Evolutionary conservation across 2,113 vertebrate genomes (phyloP).

Genomic region (Crotalus horridus): DNA sequence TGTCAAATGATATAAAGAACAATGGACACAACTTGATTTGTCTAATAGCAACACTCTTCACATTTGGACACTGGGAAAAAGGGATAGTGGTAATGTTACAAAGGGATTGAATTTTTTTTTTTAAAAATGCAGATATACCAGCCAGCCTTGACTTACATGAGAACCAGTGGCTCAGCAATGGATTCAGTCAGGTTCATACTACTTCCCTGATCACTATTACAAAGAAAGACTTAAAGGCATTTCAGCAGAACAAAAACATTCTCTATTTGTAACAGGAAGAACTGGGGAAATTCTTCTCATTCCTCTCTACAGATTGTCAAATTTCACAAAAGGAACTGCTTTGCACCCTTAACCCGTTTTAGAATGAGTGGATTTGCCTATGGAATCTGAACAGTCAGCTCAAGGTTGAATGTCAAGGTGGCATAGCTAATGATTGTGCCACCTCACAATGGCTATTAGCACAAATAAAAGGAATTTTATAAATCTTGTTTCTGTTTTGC

Average conservation of each 20-base stretch:
- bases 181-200: not conserved
- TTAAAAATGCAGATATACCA: not conserved
- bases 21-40: not conserved
- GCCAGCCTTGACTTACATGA: not conserved
- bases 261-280: no score
- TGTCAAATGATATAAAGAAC: not conserved
- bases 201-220: not conserved
- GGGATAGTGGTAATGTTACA: not conserved
- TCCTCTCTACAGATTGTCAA: not conserved
- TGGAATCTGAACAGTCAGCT: not conserved
- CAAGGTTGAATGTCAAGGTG: not conserved
- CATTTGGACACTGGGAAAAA: not conserved
- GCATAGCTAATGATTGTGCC: not conserved
- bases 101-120: not conserved
- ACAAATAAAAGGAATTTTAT: not conserved
- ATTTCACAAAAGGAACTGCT: not conserved
- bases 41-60: not conserved
- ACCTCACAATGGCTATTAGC: not conserved
- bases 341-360: not conserved
- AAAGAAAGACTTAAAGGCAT: slow-evolving; percentile 4
- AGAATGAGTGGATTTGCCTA: not conserved
- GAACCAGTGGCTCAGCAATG: not conserved
- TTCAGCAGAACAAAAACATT: not conserved
- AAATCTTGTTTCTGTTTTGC: not conserved
- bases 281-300: not conserved